Evolutionary conservation across 1,140 invertebrate genomes (phyloP).

Genomic region (Drosophila orena): DNA sequence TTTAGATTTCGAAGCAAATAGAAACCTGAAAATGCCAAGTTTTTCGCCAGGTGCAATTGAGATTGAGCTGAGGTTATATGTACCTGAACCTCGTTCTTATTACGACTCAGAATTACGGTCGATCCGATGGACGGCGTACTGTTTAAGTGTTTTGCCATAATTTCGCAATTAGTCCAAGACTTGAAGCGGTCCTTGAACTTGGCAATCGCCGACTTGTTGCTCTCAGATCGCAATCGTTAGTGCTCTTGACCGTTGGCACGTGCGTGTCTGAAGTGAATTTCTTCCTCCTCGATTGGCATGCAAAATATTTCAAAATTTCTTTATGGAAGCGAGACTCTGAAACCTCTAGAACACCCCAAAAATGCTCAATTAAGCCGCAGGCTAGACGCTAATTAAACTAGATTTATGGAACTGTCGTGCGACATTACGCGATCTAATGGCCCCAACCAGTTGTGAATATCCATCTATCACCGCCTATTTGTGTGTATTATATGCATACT

Average conservation of each 20-base stretch:
- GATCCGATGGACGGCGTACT: slow-evolving; percentile 12
- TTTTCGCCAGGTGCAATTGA: slow-evolving; percentile 11
- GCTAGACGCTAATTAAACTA: slow-evolving; percentile 46
- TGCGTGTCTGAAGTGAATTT: slow-evolving; percentile 54
- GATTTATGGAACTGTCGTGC: slow-evolving; percentile 47
- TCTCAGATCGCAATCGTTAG: slow-evolving; percentile 25
- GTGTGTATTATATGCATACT: slow-evolving; percentile 1
- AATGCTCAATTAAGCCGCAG: slow-evolving; percentile 31
- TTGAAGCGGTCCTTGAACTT: slow-evolving; percentile 74
- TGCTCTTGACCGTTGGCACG: slow-evolving; percentile 44
- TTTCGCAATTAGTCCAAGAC: slow-evolving; percentile 52
- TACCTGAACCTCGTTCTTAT: slow-evolving; percentile 49
- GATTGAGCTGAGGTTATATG: slow-evolving; percentile 11
- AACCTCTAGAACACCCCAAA: background rate
- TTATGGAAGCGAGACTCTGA: slow-evolving; percentile 4
- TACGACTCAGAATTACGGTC: slow-evolving; percentile 52
- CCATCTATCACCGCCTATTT: slow-evolving; percentile 11
- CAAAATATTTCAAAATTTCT: slow-evolving; percentile 38
- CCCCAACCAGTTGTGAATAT: slow-evolving; percentile 10
- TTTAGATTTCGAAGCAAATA: too few relatives aligned
- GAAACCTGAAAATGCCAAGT: too few relatives aligned
- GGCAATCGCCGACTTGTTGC: slow-evolving; percentile 59
- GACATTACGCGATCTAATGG: slow-evolving; percentile 43
- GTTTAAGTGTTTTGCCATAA: slow-evolving; percentile 48
- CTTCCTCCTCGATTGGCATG: slow-evolving; percentile 4